These are phyloP conservation scores for Oedothorax gibbosus DNA, from an alignment of 1,140 invertebrate species.

Conservation along the genomic window DNA sequence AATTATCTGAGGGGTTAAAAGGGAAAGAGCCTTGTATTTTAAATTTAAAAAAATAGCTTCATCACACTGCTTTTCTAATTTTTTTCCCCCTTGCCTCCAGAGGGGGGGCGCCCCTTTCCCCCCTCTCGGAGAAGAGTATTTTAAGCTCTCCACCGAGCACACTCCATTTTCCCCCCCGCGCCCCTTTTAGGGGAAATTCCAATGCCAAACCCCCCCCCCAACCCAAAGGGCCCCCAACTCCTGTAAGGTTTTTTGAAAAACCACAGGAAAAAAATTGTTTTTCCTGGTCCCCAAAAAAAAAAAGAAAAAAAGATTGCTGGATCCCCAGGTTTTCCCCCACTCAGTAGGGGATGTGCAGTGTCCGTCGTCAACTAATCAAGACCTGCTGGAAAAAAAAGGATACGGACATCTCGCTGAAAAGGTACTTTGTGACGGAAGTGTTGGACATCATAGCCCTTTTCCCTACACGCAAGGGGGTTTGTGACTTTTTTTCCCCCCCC, in stretches of 20 bases:
- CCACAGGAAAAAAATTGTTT: slow-evolving; percentile 96
- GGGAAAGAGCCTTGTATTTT: no score
- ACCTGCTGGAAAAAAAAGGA: slow-evolving; percentile 92
- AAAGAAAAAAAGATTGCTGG: slow-evolving; percentile 97
- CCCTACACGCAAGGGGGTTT: slow-evolving; percentile 96
- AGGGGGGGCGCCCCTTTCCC: slow-evolving; percentile 97
- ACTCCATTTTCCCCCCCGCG: slow-evolving; percentile 95
- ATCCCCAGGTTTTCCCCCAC: slow-evolving; percentile 95
- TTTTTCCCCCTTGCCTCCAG: neutral
- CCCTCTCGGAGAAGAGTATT: slow-evolving; percentile 96
- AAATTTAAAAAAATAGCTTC: no score
- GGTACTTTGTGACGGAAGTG: slow-evolving; percentile 97
- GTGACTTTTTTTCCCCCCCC: slow-evolving; percentile 92
- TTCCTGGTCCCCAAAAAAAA: slow-evolving; percentile 96
- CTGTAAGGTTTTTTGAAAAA: slow-evolving; percentile 88
- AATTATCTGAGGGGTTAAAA: no score
- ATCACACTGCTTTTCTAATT: neutral
- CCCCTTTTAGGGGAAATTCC: slow-evolving; percentile 93
- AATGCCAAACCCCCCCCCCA: slow-evolving; percentile 90
- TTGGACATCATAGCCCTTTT: slow-evolving; percentile 96
- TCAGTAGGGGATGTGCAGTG: slow-evolving; percentile 93
- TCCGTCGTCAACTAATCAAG: slow-evolving; percentile 96
- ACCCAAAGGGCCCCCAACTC: slow-evolving; percentile 87
- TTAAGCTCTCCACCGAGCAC: slow-evolving; percentile 96
- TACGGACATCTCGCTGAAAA: slow-evolving; percentile 95